Evolutionary conservation across 2,113 vertebrate species (phyloP).

Genomic region (Atherinomorus stipes): DNA sequence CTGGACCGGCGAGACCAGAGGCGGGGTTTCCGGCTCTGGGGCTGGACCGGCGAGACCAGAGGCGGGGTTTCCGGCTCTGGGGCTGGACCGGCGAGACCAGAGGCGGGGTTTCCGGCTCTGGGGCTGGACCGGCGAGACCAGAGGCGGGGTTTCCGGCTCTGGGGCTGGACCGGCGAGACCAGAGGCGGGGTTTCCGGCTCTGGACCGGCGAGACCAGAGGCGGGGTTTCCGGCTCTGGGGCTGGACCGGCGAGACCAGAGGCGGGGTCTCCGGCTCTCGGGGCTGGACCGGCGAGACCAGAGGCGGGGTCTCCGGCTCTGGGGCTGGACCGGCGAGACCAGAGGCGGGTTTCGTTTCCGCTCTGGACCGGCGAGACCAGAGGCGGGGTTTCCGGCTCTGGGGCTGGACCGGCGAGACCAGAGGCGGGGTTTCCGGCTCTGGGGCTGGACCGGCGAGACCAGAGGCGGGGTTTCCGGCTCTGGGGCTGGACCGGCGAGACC

Average conservation of each 20-base stretch:
- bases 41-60: conserved; percentile 39
- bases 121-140: conserved; percentile 36
- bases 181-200: conserved; percentile 16
- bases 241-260: conserved; percentile 38
- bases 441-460: conserved; percentile 36
- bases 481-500: conserved; percentile 36
- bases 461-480: conserved; percentile 17
- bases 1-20: conserved; percentile 38
- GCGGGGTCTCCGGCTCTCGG: conserved; percentile 6
- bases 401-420: conserved; percentile 37
- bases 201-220: conserved; percentile 38
- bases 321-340: conserved; percentile 36
- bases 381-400: conserved; percentile 10
- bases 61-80: conserved; percentile 10
- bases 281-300: conserved; percentile 37
- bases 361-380: conserved; percentile 39
- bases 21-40: conserved; percentile 7
- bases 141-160: conserved; percentile 17
- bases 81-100: conserved; percentile 37
- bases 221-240: conserved; percentile 10
- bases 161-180: conserved; percentile 36
- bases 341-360: conserved; percentile 16
- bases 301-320: conserved; percentile 16
- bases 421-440: conserved; percentile 16
- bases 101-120: conserved; percentile 16